Conservation (phyloP, 2,797 vertebrate species). For the Hippoglossus hippoglossus region DNA sequence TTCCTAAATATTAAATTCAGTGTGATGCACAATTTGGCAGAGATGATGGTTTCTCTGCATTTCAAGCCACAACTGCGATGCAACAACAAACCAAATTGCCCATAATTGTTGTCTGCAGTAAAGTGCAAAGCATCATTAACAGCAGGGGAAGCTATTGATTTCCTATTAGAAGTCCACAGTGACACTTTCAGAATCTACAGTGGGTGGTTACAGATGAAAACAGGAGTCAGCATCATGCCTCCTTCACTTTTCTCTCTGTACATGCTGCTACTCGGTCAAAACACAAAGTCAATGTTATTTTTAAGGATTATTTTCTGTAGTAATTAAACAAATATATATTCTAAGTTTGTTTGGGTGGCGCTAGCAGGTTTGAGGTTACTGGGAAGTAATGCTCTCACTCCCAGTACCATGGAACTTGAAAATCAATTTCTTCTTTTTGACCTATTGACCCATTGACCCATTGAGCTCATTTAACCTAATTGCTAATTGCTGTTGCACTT, state of each 20-base stretch:
- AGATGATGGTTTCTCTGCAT: neutral
- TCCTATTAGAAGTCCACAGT: constrained; percentile 16
- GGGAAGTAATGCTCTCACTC: neutral
- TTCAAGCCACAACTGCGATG: constrained; percentile 16
- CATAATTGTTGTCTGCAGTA: constrained; percentile 23
- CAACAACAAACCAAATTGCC: neutral
- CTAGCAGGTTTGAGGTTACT: neutral
- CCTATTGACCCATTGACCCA: neutral
- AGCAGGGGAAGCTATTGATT: constrained; percentile 36
- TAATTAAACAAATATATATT: neutral
- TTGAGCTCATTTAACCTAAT: neutral
- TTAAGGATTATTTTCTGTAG: neutral
- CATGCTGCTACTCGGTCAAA: too few relatives aligned
- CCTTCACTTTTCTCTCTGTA: too few relatives aligned
- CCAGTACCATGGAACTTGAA: neutral
- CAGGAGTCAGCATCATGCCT: too few relatives aligned
- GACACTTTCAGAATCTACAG: constrained; percentile 9
- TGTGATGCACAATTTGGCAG: too few relatives aligned
- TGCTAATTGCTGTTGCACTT: neutral
- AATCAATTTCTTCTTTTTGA: constrained; percentile 4
- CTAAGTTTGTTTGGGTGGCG: too few relatives aligned
- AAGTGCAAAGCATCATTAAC: constrained; percentile 8
- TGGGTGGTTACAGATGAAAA: neutral
- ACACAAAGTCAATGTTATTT: too few relatives aligned
- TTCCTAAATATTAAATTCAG: too few relatives aligned